Evolutionary conservation across 1,140 invertebrate species (phyloP), one percentile per base, ranked within the genome.

Genomic region (Drosophila novamexicana): DNA sequence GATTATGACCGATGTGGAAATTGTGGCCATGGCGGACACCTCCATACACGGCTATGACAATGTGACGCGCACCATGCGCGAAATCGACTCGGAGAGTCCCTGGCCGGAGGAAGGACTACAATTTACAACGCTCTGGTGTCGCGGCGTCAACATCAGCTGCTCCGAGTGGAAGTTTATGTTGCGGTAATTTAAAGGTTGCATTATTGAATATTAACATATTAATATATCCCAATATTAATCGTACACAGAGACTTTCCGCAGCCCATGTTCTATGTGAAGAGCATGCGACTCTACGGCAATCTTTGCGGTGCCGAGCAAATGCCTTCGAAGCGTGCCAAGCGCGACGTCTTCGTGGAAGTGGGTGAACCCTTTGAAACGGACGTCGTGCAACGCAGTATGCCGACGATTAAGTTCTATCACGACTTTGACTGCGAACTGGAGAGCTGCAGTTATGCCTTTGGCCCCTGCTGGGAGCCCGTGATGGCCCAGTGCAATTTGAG

Each of bases 401-500:
- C 97, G 14, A 95, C 97, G 0, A 93, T 99, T 1, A 99, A 99
- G 92, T 99, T 98, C 93, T 99, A 98, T 93, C 98, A 99, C 92
- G 98, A 99, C 93, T 95, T 99, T n/a, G 98, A 97, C 91, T 98
- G 97, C 94, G 97, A 98, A 83, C 95, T 98, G 71, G 95, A 97
- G 56, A 95, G 96, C 72, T 97, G 96, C 79, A 96, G 96, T 83
- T 97, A 98, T 89, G 98, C 98, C 0, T 99, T 99, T 93, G 99
- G 98, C 0, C 97, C 98, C 0, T 99, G 98, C 93, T 99, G 99
- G 99, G 99, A 99, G 90, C 98, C 98, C 0, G 97, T 98, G 0
- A 96, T 99, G 76, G 97, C 98, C 0, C 98, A 99, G 89, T 98
- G 97, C 81, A 98, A 98, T 92, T 93, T 98, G 12, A 96, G 97